These are phyloP conservation scores for Pseudachorutes palmiensis DNA, from an alignment of 1,140 invertebrate genomes.

Conservation along the genomic window DNA sequence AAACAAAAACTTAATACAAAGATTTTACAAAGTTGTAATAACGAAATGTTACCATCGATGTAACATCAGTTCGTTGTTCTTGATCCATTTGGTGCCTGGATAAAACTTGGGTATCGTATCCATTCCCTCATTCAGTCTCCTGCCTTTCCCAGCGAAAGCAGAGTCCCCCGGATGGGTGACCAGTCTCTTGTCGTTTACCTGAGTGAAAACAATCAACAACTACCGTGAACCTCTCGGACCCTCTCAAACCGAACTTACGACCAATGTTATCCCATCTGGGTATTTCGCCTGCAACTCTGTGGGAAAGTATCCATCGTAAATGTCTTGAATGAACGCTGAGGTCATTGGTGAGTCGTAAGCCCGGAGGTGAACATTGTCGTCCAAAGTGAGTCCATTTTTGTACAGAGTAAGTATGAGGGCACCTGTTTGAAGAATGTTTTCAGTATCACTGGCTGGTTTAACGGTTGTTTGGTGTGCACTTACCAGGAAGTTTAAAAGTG, in stretches of 20 bases:
- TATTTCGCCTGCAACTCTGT: slow-evolving; percentile 24
- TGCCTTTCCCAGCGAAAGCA: neutral
- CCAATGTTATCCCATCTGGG: slow-evolving; percentile 23
- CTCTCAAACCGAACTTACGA: too few species aligned
- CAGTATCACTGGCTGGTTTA: neutral
- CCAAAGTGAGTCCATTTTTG: slow-evolving; percentile 28
- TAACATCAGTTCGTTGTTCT: too few species aligned
- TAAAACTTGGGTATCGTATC: neutral
- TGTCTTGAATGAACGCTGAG: slow-evolving; percentile 25
- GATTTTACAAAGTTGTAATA: too few species aligned
- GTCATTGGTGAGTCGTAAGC: slow-evolving; percentile 8
- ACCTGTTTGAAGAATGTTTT: slow-evolving; percentile 3
- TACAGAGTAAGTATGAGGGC: slow-evolving; percentile 23
- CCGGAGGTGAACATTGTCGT: slow-evolving; percentile 11
- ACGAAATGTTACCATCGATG: too few species aligned
- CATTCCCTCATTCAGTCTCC: neutral
- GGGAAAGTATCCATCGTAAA: slow-evolving; percentile 32
- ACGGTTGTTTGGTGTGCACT: neutral
- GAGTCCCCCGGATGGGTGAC: neutral
- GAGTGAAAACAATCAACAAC: neutral
- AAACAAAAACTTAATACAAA: too few species aligned
- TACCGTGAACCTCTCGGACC: neutral
- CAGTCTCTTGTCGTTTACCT: neutral
- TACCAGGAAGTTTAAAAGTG: slow-evolving; percentile 27
- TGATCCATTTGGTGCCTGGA: neutral